Conservation (phyloP, 1,140 invertebrate genomes). For the Venturia canescens region DNA sequence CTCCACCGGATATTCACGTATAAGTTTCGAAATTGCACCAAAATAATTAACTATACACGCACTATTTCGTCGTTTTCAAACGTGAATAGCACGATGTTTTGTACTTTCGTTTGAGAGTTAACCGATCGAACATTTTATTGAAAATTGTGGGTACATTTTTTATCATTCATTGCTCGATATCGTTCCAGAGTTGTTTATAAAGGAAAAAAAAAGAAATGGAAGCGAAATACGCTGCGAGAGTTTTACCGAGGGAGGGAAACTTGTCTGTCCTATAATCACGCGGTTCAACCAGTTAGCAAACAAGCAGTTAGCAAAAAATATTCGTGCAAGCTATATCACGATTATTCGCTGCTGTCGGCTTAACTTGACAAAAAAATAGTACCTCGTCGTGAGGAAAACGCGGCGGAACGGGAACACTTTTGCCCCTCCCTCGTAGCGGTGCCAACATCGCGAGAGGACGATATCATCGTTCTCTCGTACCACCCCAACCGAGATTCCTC, state of each 20-base stretch:
- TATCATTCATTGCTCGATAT: too few species aligned
- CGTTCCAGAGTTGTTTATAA: too few species aligned
- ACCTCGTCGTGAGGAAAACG: slow-evolving; percentile 1
- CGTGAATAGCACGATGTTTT: too few species aligned
- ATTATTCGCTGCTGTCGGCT: slow-evolving; percentile 17
- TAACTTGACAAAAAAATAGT: slow-evolving; percentile 46
- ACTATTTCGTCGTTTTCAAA: too few species aligned
- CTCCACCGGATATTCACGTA: too few species aligned
- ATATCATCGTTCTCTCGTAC: slow-evolving; percentile 49
- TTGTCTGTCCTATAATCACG: slow-evolving; percentile 63
- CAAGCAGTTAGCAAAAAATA: slow-evolving; percentile 67
- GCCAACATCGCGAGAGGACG: slow-evolving; percentile 12
- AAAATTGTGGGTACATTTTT: too few species aligned
- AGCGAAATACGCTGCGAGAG: slow-evolving; percentile 54
- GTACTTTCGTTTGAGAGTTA: too few species aligned
- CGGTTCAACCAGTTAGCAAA: slow-evolving; percentile 66
- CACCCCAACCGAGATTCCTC: slow-evolving; percentile 29
- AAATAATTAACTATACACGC: too few species aligned
- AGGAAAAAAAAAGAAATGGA: background rate
- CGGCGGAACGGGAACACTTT: slow-evolving; percentile 29
- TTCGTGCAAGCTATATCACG: slow-evolving; percentile 58
- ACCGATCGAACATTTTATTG: too few species aligned
- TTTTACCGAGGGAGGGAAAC: slow-evolving; percentile 55
- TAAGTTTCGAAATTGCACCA: too few species aligned
- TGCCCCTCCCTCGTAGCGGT: slow-evolving; percentile 3